phyloP scores from a whole-genome alignment of 2,113 vertebrate genomes.

The Apodemus speciosus region DNA sequence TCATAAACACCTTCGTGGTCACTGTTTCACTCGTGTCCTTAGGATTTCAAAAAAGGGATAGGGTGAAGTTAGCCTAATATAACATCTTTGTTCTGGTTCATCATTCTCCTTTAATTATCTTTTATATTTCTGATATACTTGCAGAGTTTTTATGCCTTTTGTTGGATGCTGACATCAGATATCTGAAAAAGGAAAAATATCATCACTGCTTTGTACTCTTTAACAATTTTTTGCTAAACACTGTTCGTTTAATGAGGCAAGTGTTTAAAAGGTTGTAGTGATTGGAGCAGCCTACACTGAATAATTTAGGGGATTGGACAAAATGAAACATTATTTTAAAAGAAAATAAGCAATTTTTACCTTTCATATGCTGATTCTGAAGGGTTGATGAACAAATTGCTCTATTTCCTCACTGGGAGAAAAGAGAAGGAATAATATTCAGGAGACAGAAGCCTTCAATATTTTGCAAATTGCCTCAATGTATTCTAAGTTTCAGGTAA shows the following conservation, averaged over 20 bases:
- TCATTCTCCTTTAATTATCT: constrained; percentile 10
- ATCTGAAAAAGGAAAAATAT: constrained; percentile 36
- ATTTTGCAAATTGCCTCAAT: constrained; percentile 30
- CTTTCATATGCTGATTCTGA: constrained; percentile 37
- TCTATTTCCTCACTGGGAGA: constrained; percentile 41
- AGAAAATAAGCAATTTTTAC: constrained; percentile 39
- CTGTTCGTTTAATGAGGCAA: constrained; percentile 13
- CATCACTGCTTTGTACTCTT: constrained; percentile 15
- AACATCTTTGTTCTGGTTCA: neutral
- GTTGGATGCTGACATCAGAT: neutral
- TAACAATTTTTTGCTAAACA: constrained; percentile 39
- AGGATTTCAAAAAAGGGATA: neutral
- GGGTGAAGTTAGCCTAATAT: neutral
- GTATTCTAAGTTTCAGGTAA: constrained; percentile 38
- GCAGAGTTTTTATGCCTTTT: neutral
- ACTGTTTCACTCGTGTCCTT: neutral
- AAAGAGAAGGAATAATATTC: neutral
- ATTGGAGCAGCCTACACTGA: neutral
- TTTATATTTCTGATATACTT: constrained; percentile 12
- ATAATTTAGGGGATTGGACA: constrained; percentile 2
- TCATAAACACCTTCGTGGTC: neutral
- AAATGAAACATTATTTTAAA: constrained; percentile 36
- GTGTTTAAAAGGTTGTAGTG: constrained; percentile 36
- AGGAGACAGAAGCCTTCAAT: constrained; percentile 34
- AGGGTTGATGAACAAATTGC: constrained; percentile 37